Evolutionary conservation across 2,113 vertebrate genomes (phyloP).

Genomic region (Engystomops pustulosus): DNA sequence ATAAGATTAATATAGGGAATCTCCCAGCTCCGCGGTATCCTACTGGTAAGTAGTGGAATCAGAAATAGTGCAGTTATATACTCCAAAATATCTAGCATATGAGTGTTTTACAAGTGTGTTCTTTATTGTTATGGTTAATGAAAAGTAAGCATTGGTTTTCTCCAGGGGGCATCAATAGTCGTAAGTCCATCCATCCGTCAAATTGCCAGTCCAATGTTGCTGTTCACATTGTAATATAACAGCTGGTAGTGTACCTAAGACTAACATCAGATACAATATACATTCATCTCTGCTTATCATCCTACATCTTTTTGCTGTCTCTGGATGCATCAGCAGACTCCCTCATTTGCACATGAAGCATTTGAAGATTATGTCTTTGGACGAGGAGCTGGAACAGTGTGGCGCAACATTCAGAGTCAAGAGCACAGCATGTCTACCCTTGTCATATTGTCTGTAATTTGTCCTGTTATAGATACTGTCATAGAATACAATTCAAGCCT

Average conservation of each 20-base stretch:
- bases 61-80: no score
- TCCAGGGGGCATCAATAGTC: neutral
- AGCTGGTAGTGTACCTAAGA: no score
- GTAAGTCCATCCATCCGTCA: neutral
- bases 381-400: conserved; percentile 36
- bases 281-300: neutral
- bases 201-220: neutral
- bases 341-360: neutral
- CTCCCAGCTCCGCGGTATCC: neutral
- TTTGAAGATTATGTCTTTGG: conserved; percentile 45
- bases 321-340: neutral
- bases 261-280: neutral
- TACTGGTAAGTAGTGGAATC: neutral
- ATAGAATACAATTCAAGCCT: conserved; percentile 11
- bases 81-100: neutral
- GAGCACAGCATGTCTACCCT: conserved; percentile 45
- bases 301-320: neutral
- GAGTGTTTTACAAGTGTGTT: neutral
- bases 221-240: neutral
- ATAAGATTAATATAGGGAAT: neutral
- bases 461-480: conserved; percentile 5
- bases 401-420: conserved; percentile 40
- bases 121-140: neutral
- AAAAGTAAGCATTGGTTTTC: neutral
- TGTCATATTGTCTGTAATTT: conserved; percentile 44